Evolutionary conservation across 2,888 invertebrate genomes (phyloP).

Genomic region (Eupithecia insigniata): DNA sequence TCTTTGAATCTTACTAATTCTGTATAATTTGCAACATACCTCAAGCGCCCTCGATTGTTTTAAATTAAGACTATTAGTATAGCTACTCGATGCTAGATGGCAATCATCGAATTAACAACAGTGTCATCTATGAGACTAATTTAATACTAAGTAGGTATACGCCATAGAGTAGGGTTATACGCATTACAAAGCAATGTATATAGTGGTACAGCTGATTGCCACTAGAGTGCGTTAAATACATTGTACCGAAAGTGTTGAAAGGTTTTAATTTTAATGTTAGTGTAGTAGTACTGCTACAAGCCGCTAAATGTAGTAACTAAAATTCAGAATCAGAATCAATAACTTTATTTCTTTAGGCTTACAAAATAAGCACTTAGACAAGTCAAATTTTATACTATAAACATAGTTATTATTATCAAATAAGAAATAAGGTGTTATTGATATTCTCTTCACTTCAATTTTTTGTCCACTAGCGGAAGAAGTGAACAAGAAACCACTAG

Average conservation of each 20-base stretch:
- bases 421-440: too few relatives aligned
- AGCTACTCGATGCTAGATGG: constrained; percentile 59
- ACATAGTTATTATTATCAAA: too few relatives aligned
- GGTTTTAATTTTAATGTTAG: background rate
- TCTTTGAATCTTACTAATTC: too few relatives aligned
- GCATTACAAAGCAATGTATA: background rate
- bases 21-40: too few relatives aligned
- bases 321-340: too few relatives aligned
- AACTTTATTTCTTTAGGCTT: too few relatives aligned
- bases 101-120: background rate
- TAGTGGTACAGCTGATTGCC: background rate
- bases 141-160: background rate
- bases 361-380: too few relatives aligned
- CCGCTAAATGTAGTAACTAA: background rate
- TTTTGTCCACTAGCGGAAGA: too few relatives aligned
- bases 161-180: too few relatives aligned
- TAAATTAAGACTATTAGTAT: background rate
- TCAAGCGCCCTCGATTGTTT: background rate
- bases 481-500: too few relatives aligned
- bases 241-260: background rate
- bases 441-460: too few relatives aligned
- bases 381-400: too few relatives aligned
- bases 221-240: background rate
- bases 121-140: background rate
- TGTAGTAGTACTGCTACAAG: background rate